Percentiles rank a stretch among this genome's conserved stretches.
Conservation (phyloP, 2,888 invertebrate genomes). For the Drosophila macrospina region DNA sequence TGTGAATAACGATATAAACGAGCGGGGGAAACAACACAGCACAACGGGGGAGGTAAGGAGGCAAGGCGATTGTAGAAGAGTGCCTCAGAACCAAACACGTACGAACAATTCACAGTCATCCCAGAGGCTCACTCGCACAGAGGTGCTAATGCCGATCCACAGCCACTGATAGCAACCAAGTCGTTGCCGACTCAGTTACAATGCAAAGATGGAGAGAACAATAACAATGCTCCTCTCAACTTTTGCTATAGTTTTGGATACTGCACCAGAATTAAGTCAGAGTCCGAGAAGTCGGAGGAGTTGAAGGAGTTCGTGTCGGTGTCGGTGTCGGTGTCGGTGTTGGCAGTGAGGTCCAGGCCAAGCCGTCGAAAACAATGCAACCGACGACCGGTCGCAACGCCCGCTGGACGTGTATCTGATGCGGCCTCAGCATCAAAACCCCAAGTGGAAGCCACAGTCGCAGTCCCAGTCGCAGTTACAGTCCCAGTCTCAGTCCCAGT, state of each 20-base stretch:
- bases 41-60: not conserved
- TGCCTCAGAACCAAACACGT: slow-evolving; percentile 80
- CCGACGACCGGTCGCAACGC: slow-evolving; percentile 75
- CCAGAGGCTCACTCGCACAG: slow-evolving; percentile 70
- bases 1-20: slow-evolving; percentile 50
- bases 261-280: slow-evolving; percentile 74
- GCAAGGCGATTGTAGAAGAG: no score
- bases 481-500: slow-evolving; percentile 10
- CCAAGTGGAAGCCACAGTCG: slow-evolving; percentile 16
- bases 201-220: slow-evolving; percentile 70
- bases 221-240: slow-evolving; percentile 56
- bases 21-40: no score
- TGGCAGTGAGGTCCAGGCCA: slow-evolving; percentile 40
- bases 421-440: slow-evolving; percentile 59
- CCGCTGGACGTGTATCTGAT: slow-evolving; percentile 81
- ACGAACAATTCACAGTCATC: slow-evolving; percentile 74
- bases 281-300: slow-evolving; percentile 21
- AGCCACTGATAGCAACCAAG: slow-evolving; percentile 73
- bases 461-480: slow-evolving; percentile 60
- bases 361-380: slow-evolving; percentile 68
- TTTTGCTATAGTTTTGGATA: slow-evolving; percentile 55
- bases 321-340: slow-evolving; percentile 59
- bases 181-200: slow-evolving; percentile 54
- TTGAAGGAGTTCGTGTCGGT: slow-evolving; percentile 9
- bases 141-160: slow-evolving; percentile 80